These are phyloP conservation scores for Amorpha juglandis DNA, from an alignment of 2,888 invertebrate species.

Conservation along the genomic window DNA sequence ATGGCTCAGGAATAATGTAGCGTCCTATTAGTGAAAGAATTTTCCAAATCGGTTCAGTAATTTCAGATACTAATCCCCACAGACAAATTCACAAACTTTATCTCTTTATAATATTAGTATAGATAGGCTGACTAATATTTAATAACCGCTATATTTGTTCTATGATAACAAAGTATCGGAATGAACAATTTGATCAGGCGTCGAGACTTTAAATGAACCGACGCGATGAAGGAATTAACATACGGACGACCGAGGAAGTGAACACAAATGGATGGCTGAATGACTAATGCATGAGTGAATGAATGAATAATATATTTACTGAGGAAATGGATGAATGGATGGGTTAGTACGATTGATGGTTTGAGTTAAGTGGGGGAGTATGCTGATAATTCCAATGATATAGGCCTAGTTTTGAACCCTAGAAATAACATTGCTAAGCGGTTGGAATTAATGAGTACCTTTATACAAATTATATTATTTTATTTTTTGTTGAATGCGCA, in stretches of 20 bases:
- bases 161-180: neutral
- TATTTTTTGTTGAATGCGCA: no score
- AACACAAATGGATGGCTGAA: slow-evolving; percentile 25
- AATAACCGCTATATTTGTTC: neutral
- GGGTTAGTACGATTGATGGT: slow-evolving; percentile 4
- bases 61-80: no score
- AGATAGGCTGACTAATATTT: no score
- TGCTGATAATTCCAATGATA: neutral
- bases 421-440: no score
- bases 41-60: no score
- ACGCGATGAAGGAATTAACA: slow-evolving; percentile 7
- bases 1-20: no score
- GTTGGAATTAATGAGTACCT: no score
- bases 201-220: slow-evolving; percentile 12
- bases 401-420: no score
- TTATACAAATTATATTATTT: no score
- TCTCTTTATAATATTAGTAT: no score
- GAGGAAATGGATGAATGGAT: slow-evolving; percentile 19
- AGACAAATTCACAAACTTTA: no score
- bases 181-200: neutral
- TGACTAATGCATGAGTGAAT: slow-evolving; percentile 24
- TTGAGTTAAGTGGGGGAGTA: neutral
- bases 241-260: slow-evolving; percentile 16
- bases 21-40: no score
- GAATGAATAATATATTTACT: slow-evolving; percentile 23